phyloP scores from a whole-genome alignment of 2,888 invertebrate species.

The Drosophila meridiana region DNA sequence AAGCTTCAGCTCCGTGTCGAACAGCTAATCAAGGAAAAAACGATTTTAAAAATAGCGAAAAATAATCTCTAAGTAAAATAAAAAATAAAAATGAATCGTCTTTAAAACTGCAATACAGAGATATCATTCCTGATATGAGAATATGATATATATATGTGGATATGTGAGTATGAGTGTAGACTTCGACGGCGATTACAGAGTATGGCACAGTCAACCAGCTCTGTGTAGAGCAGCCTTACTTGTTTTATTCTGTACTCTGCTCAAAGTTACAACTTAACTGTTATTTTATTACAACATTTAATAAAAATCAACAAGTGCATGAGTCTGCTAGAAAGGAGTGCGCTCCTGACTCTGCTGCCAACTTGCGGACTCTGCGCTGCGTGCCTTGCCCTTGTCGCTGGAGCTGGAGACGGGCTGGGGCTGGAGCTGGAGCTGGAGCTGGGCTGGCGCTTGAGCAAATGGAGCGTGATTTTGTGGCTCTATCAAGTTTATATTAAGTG shows the following conservation, averaged over 20 bases:
- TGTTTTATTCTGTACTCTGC: constrained; percentile 69
- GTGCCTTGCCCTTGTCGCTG: constrained; percentile 29
- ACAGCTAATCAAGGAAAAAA: not conserved
- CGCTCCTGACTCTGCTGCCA: constrained; percentile 16
- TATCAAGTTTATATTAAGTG: constrained; percentile 82
- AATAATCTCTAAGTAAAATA: too few species aligned
- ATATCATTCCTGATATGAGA: not conserved
- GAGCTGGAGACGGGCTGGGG: constrained; percentile 31
- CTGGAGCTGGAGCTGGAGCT: constrained; percentile 31
- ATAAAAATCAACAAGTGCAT: constrained; percentile 81
- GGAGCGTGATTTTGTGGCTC: constrained; percentile 82
- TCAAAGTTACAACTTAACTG: constrained; percentile 82
- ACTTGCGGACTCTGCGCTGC: constrained; percentile 7
- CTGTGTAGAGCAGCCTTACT: not conserved
- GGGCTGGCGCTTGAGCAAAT: constrained; percentile 67
- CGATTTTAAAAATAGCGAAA: too few species aligned
- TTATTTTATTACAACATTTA: constrained; percentile 81
- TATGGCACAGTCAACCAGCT: not conserved
- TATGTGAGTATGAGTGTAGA: too few species aligned
- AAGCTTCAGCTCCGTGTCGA: not conserved
- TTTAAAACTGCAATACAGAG: not conserved
- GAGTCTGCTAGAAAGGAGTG: constrained; percentile 71
- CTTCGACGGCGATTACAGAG: not conserved
- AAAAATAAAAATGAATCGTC: not conserved
- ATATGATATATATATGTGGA: not conserved